Evolutionary conservation across 2,113 vertebrate genomes (phyloP).

Genomic region (Mus spicilegus): DNA sequence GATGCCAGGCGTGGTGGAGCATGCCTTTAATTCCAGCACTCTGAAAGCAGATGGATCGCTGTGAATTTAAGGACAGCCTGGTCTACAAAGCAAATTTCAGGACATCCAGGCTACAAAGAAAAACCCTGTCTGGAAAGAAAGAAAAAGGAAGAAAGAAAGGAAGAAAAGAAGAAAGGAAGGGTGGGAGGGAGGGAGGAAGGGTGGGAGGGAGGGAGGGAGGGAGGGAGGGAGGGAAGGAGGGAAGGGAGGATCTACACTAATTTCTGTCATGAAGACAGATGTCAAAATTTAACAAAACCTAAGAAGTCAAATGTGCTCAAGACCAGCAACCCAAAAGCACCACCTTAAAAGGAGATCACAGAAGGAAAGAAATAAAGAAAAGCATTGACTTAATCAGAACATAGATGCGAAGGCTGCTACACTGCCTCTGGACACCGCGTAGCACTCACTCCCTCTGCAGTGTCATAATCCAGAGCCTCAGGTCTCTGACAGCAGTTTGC

Average conservation of each 20-base stretch:
- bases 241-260: no score
- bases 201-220: no score
- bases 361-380: background rate
- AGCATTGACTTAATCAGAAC: no score
- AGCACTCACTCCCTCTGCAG: background rate
- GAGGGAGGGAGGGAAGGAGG: no score
- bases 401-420: no score
- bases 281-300: background rate
- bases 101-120: background rate
- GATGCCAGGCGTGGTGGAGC: background rate
- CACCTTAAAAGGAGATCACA: background rate
- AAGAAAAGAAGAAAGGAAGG: no score
- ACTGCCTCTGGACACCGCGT: background rate
- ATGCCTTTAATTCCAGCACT: background rate
- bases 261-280: no score
- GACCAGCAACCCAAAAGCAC: background rate
- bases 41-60: background rate
- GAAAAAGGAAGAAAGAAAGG: no score
- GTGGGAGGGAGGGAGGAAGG: no score
- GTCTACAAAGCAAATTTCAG: background rate
- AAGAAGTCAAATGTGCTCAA: background rate
- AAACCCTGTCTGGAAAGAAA: no score
- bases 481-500: background rate
- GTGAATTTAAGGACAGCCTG: background rate
- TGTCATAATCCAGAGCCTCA: background rate